Percentiles rank a stretch among this genome's conserved stretches.
These are phyloP conservation scores for Semnopithecus entellus DNA, from an alignment of 2,113 vertebrate species.

Conservation along the genomic window DNA sequence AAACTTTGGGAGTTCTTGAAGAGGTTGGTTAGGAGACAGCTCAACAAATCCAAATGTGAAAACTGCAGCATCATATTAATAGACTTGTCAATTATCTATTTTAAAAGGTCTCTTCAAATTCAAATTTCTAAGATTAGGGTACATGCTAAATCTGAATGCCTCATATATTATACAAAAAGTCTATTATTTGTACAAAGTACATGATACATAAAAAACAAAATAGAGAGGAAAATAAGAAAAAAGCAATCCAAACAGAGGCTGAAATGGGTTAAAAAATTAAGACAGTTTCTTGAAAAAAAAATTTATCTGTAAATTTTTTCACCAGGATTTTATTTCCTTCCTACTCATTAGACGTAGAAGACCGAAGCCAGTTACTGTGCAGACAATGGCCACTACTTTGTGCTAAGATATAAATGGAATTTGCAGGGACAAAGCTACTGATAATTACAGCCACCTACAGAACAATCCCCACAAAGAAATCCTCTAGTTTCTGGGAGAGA, in stretches of 20 bases:
- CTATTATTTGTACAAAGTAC: background rate
- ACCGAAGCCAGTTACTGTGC: slow-evolving; percentile 69
- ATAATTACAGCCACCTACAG: slow-evolving; percentile 79
- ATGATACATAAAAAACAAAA: background rate
- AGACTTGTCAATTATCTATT: background rate
- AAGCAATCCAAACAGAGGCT: background rate
- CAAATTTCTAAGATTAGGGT: slow-evolving; percentile 11
- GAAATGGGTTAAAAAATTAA: background rate
- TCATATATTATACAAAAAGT: background rate
- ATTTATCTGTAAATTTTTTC: background rate
- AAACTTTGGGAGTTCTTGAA: background rate
- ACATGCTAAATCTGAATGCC: background rate
- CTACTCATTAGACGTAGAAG: slow-evolving; percentile 77
- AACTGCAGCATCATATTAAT: background rate
- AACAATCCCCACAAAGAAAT: slow-evolving; percentile 79
- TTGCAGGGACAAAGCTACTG: slow-evolving; percentile 74
- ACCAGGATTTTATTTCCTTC: slow-evolving; percentile 79
- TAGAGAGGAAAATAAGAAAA: slow-evolving; percentile 4
- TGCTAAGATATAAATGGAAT: slow-evolving; percentile 78
- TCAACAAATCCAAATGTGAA: background rate
- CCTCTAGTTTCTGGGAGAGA: slow-evolving; percentile 69
- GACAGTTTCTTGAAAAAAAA: background rate
- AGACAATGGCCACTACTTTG: slow-evolving; percentile 72
- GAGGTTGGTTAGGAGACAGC: background rate
- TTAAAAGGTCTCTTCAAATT: slow-evolving; percentile 34